phyloP scores from a whole-genome alignment of 2,113 vertebrate genomes.

The Epinephelus cyanopodus region DNA sequence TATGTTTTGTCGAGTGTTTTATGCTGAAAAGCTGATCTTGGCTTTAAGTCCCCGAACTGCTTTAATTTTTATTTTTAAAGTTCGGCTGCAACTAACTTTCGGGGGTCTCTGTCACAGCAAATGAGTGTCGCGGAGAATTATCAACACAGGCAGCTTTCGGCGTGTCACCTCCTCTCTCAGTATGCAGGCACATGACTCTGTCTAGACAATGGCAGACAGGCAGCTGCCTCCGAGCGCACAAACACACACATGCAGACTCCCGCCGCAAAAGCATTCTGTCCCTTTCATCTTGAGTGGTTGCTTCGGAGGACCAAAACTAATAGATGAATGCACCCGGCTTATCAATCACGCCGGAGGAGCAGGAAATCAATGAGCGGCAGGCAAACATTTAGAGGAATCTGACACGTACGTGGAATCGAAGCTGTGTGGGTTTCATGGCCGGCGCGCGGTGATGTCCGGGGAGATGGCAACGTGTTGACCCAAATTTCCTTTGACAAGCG shows the following conservation, averaged over 20 bases:
- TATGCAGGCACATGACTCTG: constrained; percentile 77
- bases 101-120: constrained; percentile 51
- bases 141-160: constrained; percentile 66
- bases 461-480: constrained; percentile 62
- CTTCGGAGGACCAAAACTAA: constrained; percentile 60
- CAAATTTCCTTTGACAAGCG: constrained; percentile 68
- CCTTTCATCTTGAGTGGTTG: constrained; percentile 58
- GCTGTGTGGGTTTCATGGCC: constrained; percentile 38
- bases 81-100: constrained; percentile 63
- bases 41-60: constrained; percentile 49
- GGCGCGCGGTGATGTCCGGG: constrained; percentile 18
- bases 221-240: constrained; percentile 69
- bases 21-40: constrained; percentile 65
- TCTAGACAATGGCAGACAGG: constrained; percentile 76
- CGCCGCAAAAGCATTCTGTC: constrained; percentile 5
- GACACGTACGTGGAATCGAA: constrained; percentile 44
- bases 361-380: constrained; percentile 66
- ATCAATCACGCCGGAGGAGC: constrained; percentile 64
- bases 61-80: constrained; percentile 32
- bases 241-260: constrained; percentile 19
- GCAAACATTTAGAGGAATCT: constrained; percentile 58
- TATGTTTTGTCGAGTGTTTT: constrained; percentile 58
- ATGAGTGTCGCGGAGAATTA: constrained; percentile 64
- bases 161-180: constrained; percentile 70
- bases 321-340: constrained; percentile 55